These are phyloP conservation scores for Alviniconcha marisindica DNA, from an alignment of 1,140 invertebrate species.

Conservation along the genomic window DNA sequence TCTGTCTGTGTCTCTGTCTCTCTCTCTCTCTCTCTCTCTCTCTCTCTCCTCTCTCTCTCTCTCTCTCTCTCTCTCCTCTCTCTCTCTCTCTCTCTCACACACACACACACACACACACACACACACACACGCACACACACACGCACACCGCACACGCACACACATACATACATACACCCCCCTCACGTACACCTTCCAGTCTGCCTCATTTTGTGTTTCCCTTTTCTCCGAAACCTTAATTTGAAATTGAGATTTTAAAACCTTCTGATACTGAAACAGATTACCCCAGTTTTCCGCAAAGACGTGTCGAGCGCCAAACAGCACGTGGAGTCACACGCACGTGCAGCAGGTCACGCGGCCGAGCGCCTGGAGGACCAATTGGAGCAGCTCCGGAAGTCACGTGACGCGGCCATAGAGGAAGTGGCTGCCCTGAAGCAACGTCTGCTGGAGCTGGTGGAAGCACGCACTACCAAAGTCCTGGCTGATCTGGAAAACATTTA, in stretches of 20 bases:
- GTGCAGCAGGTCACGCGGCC: constrained; percentile 9
- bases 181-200: too few species aligned
- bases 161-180: too few species aligned
- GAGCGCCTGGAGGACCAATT: constrained; percentile 26
- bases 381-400: constrained; percentile 32
- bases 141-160: too few species aligned
- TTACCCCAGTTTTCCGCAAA: constrained; percentile 15
- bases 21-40: too few species aligned
- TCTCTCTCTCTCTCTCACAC: too few species aligned
- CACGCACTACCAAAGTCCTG: background rate
- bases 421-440: constrained; percentile 23
- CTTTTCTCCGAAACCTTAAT: background rate
- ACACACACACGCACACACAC: too few species aligned
- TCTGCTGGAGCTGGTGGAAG: constrained; percentile 17
- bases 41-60: too few species aligned
- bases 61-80: too few species aligned
- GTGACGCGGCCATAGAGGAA: background rate
- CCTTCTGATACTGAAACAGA: background rate
- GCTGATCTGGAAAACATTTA: constrained; percentile 5
- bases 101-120: too few species aligned
- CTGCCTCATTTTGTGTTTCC: background rate
- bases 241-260: constrained; percentile 8
- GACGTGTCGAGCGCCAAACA: constrained; percentile 28
- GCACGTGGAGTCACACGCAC: constrained; percentile 23
- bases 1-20: too few species aligned